Percentiles rank a stretch among this genome's conserved stretches.
Conservation (phyloP, 2,113 vertebrate genomes). For the Excalfactoria chinensis region DNA sequence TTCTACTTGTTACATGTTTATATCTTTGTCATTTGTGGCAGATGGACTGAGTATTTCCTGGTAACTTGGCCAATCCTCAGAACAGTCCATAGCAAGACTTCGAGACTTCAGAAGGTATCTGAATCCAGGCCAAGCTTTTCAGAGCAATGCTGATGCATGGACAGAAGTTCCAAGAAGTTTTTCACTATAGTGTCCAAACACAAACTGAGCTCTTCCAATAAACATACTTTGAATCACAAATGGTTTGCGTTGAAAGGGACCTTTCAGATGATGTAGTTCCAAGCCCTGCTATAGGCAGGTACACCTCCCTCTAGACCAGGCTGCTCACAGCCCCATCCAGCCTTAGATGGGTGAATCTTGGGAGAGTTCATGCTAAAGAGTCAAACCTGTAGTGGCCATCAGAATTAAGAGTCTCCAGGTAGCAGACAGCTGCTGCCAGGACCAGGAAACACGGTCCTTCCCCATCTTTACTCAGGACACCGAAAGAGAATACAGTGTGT, state of each 20-base stretch:
- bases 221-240: neutral
- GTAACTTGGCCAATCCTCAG: neutral
- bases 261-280: too few species aligned
- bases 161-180: neutral
- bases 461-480: neutral
- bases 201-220: neutral
- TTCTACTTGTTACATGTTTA: neutral
- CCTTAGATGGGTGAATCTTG: neutral
- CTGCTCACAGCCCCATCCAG: too few species aligned
- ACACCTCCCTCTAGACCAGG: too few species aligned
- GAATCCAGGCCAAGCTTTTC: neutral
- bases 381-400: neutral
- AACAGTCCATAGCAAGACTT: neutral
- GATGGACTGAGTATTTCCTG: neutral
- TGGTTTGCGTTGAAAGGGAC: too few species aligned
- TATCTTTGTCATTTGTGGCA: neutral
- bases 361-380: neutral
- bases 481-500: neutral
- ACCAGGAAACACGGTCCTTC: neutral
- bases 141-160: accelerated
- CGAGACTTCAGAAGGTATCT: neutral
- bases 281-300: too few species aligned
- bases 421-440: neutral
- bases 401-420: neutral
- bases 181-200: neutral